These are phyloP conservation scores for Hymenopus coronatus DNA, from an alignment of 2,888 invertebrate genomes.

Conservation along the genomic window DNA sequence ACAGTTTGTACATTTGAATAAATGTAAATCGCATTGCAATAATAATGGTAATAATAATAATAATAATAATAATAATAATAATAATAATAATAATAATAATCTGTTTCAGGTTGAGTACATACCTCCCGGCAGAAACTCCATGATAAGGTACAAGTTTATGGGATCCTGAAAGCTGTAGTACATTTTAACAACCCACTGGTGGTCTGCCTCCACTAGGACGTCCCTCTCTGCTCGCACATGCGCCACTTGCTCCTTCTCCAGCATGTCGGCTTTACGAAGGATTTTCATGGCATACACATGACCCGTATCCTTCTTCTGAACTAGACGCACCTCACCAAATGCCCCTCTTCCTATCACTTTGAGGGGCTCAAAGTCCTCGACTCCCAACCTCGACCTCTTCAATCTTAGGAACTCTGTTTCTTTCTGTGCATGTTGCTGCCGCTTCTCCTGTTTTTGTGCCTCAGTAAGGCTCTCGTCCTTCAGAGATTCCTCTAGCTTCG, in stretches of 20 bases:
- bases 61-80: too few relatives aligned
- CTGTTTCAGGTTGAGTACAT: constrained; percentile 27
- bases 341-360: constrained; percentile 92
- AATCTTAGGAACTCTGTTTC: constrained; percentile 97
- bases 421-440: constrained; percentile 94
- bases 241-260: constrained; percentile 98
- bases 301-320: constrained; percentile 99
- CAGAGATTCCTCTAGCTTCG: constrained; percentile 93
- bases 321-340: constrained; percentile 93
- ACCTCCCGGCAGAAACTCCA: constrained; percentile 99
- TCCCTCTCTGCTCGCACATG: constrained; percentile 98
- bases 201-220: constrained; percentile 97
- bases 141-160: constrained; percentile 97
- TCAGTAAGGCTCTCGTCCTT: constrained; percentile 93
- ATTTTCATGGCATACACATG: constrained; percentile 99
- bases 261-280: constrained; percentile 96
- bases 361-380: constrained; percentile 97
- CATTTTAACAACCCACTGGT: constrained; percentile 99
- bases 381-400: constrained; percentile 92
- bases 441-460: constrained; percentile 90
- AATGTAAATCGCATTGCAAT: too few relatives aligned
- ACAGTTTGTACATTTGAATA: too few relatives aligned
- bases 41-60: too few relatives aligned
- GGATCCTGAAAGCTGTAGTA: constrained; percentile 98
- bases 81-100: too few relatives aligned